Evolutionary conservation across 2,797 vertebrate genomes (phyloP), one percentile per base, ranked within the genome.

Genomic region (Malurus leucopterus): DNA sequence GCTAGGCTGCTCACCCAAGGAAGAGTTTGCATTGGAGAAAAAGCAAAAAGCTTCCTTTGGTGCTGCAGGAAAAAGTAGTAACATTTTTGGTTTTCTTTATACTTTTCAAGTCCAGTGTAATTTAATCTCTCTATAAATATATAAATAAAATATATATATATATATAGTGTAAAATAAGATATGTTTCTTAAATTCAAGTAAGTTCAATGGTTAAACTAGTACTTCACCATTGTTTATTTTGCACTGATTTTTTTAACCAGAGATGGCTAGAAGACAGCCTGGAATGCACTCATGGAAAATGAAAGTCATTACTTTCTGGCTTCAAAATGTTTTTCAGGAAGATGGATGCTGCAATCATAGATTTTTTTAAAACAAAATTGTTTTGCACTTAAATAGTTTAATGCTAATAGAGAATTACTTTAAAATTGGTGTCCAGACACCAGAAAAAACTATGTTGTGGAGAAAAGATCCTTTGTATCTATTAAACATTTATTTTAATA

Each of bases 401-500:
- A 95, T 95, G 97, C 97, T 98, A 98, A 97, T 97, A 98, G 96
- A 98, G 95, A 98, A 97, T 97, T 97, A 97, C 98, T 98, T 98
- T 98, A 97, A 97, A 96, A 63, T 94, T 97, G 98, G 97, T 97
- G 97, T 97, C 93, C 94, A 92, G 96, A 97, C 96, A 98, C 97
- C 95, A 97, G 96, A 97, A 88, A 96, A 96, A 96, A 97, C 96
- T 98, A 96, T 97, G 97, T 98, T 97, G 96, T 97, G 96, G 97
- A 97, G 93, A 97, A 96, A 97, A 97, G 96, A 97, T 97, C 96
- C 97, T 98, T 98, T 98, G 96, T 98, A 98, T 98, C 98, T 98
- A 98, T 98, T 98, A 97, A 98, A 98, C 98, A 97, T 98, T 98
- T 98, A 98, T 99, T 99, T 99, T 98, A 98, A 98, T 98, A 98